Conservation (phyloP, 2,888 invertebrate genomes). For the Biston stratarius region DNA sequence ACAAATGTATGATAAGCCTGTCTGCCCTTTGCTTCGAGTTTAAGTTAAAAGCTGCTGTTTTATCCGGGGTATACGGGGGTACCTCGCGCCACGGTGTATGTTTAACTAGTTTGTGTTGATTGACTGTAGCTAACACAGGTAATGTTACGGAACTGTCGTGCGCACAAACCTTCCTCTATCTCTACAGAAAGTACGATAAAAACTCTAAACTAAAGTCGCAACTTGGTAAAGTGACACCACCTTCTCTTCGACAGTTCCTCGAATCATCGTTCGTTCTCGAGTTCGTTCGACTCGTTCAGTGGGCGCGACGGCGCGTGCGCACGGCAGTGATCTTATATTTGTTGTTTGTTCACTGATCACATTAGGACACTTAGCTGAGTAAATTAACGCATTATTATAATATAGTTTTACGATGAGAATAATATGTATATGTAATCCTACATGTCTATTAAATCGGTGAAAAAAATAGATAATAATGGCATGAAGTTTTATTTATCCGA, state of each 20-base stretch:
- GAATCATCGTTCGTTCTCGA: background rate
- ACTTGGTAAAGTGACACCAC: no score
- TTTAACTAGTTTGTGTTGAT: constrained; percentile 59
- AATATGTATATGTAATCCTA: constrained; percentile 86
- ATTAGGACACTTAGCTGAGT: constrained; percentile 81
- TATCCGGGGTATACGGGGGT: background rate
- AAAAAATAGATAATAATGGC: constrained; percentile 74
- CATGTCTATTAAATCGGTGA: constrained; percentile 86
- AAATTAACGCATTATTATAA: constrained; percentile 77
- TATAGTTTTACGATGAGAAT: constrained; percentile 85
- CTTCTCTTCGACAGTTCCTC: background rate
- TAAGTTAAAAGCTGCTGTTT: no score
- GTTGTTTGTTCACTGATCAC: constrained; percentile 82
- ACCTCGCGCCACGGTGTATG: constrained; percentile 47
- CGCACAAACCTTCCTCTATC: constrained; percentile 18
- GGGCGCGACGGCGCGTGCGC: constrained; percentile 16
- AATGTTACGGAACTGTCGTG: constrained; percentile 49
- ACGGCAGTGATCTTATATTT: constrained; percentile 56
- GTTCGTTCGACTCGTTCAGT: background rate
- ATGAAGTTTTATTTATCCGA: constrained; percentile 60
- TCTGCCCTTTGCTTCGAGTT: no score
- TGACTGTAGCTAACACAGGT: constrained; percentile 71
- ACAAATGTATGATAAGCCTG: no score
- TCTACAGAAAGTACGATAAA: background rate
- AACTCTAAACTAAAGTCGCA: no score